Percentiles rank a stretch among this genome's conserved stretches.
Evolutionary conservation across 2,888 invertebrate genomes (phyloP).

Genomic region (Strigamia transsilvanica): DNA sequence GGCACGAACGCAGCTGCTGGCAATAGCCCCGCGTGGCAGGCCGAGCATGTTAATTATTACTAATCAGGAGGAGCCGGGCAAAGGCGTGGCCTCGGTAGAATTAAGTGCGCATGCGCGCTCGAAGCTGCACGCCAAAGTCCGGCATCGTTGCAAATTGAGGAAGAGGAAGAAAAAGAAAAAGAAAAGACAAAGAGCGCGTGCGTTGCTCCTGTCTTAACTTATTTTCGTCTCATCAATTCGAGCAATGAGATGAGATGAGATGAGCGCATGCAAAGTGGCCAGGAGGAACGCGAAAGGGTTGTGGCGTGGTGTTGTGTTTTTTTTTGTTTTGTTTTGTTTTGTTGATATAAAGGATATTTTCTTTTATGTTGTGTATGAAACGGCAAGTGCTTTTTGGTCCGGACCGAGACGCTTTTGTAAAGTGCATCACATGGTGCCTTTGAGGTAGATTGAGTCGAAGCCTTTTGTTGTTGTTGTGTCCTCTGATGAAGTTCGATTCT

Average conservation of each 20-base stretch:
- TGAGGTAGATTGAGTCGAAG: conserved; percentile 36
- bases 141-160: not conserved
- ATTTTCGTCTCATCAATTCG: no score
- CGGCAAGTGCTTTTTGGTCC: conserved; percentile 10
- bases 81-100: conserved; percentile 15
- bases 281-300: no score
- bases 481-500: conserved; percentile 35
- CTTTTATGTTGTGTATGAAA: conserved; percentile 11
- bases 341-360: not conserved
- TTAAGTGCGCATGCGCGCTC: conserved; percentile 24
- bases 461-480: conserved; percentile 18
- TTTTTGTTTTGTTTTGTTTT: no score
- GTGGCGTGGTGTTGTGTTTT: no score
- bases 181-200: not conserved
- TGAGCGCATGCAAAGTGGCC: no score
- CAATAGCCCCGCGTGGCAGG: conserved; percentile 40
- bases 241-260: no score
- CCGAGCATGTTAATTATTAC: conserved; percentile 39
- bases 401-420: conserved; percentile 10
- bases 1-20: conserved; percentile 32
- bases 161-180: not conserved
- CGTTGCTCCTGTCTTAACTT: no score
- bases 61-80: conserved; percentile 37
- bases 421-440: conserved; percentile 18
- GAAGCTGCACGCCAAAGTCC: not conserved